Evolutionary conservation across 2,888 invertebrate species (phyloP).

Genomic region (Beris chalybata): DNA sequence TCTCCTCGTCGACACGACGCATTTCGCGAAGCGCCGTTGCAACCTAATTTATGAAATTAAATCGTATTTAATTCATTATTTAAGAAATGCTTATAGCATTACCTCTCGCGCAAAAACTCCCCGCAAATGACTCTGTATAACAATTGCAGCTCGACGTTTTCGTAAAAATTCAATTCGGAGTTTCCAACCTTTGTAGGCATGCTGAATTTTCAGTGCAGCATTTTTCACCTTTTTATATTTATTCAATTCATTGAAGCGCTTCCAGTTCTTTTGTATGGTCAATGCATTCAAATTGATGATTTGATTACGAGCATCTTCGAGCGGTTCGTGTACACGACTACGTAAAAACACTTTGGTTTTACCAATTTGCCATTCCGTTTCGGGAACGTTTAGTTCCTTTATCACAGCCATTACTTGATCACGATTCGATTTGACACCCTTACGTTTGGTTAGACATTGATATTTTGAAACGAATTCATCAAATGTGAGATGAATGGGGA

Average conservation of each 20-base stretch:
- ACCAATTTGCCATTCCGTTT: slow-evolving; percentile 86
- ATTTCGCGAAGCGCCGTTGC: slow-evolving; percentile 85
- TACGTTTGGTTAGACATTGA: slow-evolving; percentile 64
- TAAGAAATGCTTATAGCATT: neutral
- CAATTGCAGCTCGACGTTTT: slow-evolving; percentile 79
- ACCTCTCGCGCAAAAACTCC: slow-evolving; percentile 90
- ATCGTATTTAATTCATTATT: neutral
- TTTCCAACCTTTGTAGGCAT: slow-evolving; percentile 84
- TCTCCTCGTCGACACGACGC: slow-evolving; percentile 82
- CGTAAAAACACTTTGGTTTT: slow-evolving; percentile 84
- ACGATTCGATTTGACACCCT: slow-evolving; percentile 44
- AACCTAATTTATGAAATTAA: slow-evolving; percentile 52
- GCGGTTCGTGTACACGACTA: slow-evolving; percentile 76
- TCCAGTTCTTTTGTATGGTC: slow-evolving; percentile 76
- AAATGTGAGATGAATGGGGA: slow-evolving; percentile 81
- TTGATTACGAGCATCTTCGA: slow-evolving; percentile 77
- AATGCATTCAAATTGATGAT: slow-evolving; percentile 71
- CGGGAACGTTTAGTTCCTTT: slow-evolving; percentile 66
- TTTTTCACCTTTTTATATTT: slow-evolving; percentile 67
- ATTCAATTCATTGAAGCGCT: slow-evolving; percentile 65
- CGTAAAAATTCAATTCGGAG: slow-evolving; percentile 77
- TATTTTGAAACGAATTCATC: slow-evolving; percentile 76
- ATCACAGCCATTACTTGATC: slow-evolving; percentile 57
- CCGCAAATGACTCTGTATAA: slow-evolving; percentile 82
- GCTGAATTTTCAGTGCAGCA: slow-evolving; percentile 76